Percentiles rank a stretch among this genome's conserved stretches.
These are phyloP conservation scores for Corythornis leucogaster DNA, from an alignment of 2,797 vertebrate species.

Conservation along the genomic window DNA sequence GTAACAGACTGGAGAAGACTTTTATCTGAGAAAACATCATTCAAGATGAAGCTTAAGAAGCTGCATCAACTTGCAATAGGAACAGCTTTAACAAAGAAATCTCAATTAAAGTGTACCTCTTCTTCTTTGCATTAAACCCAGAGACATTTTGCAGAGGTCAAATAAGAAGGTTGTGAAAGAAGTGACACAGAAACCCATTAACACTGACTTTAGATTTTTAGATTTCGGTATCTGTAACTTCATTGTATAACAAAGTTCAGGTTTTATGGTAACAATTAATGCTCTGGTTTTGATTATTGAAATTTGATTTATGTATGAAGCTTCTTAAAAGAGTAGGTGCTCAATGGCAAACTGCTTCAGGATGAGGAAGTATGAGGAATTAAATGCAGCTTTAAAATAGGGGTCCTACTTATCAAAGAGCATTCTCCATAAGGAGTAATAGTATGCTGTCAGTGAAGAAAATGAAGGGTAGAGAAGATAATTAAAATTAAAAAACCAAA, in stretches of 20 bases:
- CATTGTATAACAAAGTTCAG: not conserved
- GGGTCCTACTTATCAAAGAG: not conserved
- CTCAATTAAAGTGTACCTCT: not conserved
- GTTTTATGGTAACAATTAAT: not conserved
- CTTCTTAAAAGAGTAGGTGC: not conserved
- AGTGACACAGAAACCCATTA: not conserved
- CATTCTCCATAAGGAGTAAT: not conserved
- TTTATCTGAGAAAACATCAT: constrained; percentile 21
- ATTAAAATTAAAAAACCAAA: constrained; percentile 25
- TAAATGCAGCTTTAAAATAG: not conserved
- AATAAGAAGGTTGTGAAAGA: not conserved
- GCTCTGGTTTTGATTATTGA: not conserved
- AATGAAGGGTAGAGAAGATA: not conserved
- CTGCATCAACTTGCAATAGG: not conserved
- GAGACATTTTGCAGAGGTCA: not conserved
- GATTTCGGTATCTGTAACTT: not conserved
- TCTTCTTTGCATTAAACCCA: not conserved
- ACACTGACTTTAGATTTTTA: not conserved
- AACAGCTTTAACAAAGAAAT: not conserved
- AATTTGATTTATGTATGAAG: not conserved
- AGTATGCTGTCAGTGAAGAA: not conserved
- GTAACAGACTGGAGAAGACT: constrained; percentile 30
- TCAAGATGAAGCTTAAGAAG: constrained; percentile 19
- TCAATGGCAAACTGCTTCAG: not conserved
- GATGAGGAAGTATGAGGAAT: not conserved